Evolutionary conservation across 2,113 vertebrate genomes (phyloP), one percentile per base, ranked within the genome.

Genomic region (Oryzias celebensis): DNA sequence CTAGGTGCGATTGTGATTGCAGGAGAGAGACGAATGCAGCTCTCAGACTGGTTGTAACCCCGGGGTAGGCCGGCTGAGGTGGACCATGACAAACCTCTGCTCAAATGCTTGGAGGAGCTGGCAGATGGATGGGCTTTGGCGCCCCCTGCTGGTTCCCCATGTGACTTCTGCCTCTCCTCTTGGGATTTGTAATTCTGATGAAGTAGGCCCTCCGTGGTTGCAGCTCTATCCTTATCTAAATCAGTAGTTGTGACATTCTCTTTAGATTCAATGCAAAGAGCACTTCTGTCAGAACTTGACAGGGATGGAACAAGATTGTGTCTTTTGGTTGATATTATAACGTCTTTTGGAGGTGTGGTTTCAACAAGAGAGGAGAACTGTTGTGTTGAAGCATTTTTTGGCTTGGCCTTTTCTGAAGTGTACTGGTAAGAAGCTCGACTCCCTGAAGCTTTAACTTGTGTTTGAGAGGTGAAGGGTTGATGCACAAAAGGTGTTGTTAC

Each of bases 1-100:
- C 92, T 93, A 18, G 97, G 89, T 42, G 94, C 93, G 84, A 98
- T 89, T 42, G 94, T 94, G 84, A 98, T 92, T 53, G 95, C 93
- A 52, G 93, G 93, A 18, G 96, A 94, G 77, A 98, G 89, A 73
- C 94, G 93, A 18, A 91, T 83, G 12, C 92, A 93, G 71, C 87
- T 75, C 45, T 98, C 94, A 0, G 92, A 91, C 82, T 91, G 93
- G 78, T 94, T 93, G 92, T 94, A 97, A 59, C 92, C 94, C 82
- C 95, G 93, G 8, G 95, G 96, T 73, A 99, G 92, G 75, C 94
- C 92, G 58, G 93, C 91, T 75, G 96, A 94, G 58, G 83, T 62
- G 1, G 79, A 85, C 73, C 71, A 83, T 2, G 66, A 61, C 48
- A 36, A 62, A 46, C 65, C 20, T 89, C 87, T 24, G 15, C 18